Conservation (phyloP, 2,113 vertebrate species). For the Hystrix cristata region DNA sequence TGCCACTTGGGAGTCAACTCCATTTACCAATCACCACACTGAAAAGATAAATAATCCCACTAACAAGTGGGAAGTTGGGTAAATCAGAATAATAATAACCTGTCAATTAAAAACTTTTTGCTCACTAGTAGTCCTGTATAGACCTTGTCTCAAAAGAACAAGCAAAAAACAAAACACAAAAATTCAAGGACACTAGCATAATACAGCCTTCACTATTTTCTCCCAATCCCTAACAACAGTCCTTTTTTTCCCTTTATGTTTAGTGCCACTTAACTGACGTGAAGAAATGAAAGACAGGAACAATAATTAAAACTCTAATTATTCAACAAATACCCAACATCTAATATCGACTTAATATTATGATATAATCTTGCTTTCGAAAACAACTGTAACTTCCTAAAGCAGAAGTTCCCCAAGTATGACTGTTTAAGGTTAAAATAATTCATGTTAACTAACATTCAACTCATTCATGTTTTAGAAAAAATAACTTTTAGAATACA, state of each 20-base stretch:
- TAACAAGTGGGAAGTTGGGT: not conserved
- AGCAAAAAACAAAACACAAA: not conserved
- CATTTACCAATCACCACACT: constrained; percentile 50
- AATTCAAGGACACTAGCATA: not conserved
- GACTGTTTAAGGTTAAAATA: constrained; percentile 41
- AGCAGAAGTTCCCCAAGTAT: constrained; percentile 19
- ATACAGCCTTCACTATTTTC: not conserved
- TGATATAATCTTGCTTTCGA: constrained; percentile 25
- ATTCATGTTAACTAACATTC: constrained; percentile 8
- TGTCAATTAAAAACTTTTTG: not conserved
- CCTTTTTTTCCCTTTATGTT: not conserved
- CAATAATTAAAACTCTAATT: constrained; percentile 4
- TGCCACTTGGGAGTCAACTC: constrained; percentile 39
- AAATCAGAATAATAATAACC: constrained; percentile 15
- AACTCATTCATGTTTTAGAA: constrained; percentile 37
- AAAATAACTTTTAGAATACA: constrained; percentile 1
- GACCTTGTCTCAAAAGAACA: not conserved
- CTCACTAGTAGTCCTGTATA: not conserved
- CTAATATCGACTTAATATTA: not conserved
- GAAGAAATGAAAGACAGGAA: constrained; percentile 19
- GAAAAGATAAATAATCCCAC: constrained; percentile 44
- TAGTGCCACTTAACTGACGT: constrained; percentile 32
- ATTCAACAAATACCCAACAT: constrained; percentile 22
- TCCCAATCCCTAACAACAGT: constrained; percentile 17
- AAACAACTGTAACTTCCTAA: not conserved